A percentile compares a stretch with the other conserved stretches of the same genome.
These are phyloP conservation scores for Tragopan temminckii DNA, from an alignment of 2,797 vertebrate species.

Conservation along the genomic window DNA sequence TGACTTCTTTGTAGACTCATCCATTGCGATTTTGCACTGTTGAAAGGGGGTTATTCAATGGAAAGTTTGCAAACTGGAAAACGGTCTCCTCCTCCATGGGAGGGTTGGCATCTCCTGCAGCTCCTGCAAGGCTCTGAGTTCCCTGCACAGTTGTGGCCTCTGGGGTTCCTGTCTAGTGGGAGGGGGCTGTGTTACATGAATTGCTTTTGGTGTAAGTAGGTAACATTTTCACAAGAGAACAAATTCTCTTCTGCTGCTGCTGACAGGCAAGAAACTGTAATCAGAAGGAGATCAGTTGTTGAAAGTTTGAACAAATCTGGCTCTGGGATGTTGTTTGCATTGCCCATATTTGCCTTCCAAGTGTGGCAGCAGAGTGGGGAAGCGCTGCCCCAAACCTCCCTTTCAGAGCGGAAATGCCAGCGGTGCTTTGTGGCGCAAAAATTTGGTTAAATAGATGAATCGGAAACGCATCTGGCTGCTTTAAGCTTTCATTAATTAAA, in stretches of 20 bases:
- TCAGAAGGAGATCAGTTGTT: conserved; percentile 15
- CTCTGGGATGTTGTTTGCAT: neutral
- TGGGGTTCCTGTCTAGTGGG: neutral
- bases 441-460: conserved; percentile 28
- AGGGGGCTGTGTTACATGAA: neutral
- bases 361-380: neutral
- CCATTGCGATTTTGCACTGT: conserved; percentile 75
- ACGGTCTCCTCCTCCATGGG: neutral
- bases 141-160: neutral
- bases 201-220: conserved; percentile 18
- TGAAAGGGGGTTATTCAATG: conserved; percentile 70
- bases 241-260: neutral
- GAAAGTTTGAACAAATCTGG: neutral
- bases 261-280: neutral
- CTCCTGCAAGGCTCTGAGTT: conserved; percentile 37
- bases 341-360: neutral
- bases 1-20: conserved; percentile 79
- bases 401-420: neutral
- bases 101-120: neutral
- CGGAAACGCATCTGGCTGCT: conserved; percentile 27
- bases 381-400: neutral
- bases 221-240: conserved; percentile 76
- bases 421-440: neutral
- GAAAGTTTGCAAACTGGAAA: conserved; percentile 65
- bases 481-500: conserved; percentile 59